Evolutionary conservation across 1,140 invertebrate species (phyloP).

Genomic region (Lutraria rhynchaena): DNA sequence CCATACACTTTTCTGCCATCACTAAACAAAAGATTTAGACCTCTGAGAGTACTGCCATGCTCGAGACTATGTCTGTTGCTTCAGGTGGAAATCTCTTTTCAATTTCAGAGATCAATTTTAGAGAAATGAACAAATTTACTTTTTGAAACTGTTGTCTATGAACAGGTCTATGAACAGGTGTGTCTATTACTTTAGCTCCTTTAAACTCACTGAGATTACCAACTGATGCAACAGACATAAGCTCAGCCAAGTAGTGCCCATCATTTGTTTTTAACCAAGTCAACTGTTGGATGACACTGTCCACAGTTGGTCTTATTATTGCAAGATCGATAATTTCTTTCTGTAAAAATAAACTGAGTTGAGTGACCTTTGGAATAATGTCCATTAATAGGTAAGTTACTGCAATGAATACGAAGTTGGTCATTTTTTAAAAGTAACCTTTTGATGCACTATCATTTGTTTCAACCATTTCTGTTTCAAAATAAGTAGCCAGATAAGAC

Average conservation of each 20-base stretch:
- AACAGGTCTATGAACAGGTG: background rate
- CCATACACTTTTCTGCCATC: constrained; percentile 14
- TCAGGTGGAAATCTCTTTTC: background rate
- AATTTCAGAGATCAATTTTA: constrained; percentile 16
- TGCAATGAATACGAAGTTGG: constrained; percentile 9
- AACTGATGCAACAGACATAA: constrained; percentile 1
- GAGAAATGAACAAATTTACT: background rate
- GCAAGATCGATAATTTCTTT: constrained; percentile 20
- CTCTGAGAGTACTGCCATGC: background rate
- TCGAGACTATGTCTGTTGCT: constrained; percentile 18
- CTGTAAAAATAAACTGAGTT: constrained; percentile 13
- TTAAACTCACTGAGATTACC: background rate
- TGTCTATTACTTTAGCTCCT: background rate
- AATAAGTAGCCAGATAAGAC: constrained; percentile 16
- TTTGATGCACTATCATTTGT: constrained; percentile 14
- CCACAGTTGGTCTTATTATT: constrained; percentile 4
- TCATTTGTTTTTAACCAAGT: constrained; percentile 19
- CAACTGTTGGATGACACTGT: constrained; percentile 28
- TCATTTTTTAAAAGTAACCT: constrained; percentile 12
- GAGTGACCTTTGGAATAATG: constrained; percentile 11
- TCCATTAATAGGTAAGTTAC: constrained; percentile 4
- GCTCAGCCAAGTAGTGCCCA: background rate
- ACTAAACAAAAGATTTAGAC: background rate
- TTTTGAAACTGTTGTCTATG: constrained; percentile 1
- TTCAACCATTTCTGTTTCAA: background rate